Percentiles rank a stretch among this genome's conserved stretches.
Evolutionary conservation across 1,140 invertebrate genomes (phyloP).

Genomic region (Antheraea mylitta): DNA sequence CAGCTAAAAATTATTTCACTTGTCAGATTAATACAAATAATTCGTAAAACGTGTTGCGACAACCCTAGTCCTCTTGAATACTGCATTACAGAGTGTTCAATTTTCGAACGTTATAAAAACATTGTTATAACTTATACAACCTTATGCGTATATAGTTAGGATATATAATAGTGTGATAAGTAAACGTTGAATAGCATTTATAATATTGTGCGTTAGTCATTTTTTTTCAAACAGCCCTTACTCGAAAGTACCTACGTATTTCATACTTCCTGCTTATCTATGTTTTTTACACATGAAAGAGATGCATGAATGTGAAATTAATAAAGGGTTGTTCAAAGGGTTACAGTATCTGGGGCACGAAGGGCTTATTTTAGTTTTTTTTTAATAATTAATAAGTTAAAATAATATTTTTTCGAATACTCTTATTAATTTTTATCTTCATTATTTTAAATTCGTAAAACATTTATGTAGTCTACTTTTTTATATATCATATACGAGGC

Average conservation of each 20-base stretch:
- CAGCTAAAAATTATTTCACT: too few relatives aligned
- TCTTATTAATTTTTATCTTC: too few relatives aligned
- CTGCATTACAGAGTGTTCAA: not conserved
- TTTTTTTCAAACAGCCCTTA: slow-evolving; percentile 31
- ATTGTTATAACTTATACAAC: not conserved
- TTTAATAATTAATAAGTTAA: not conserved
- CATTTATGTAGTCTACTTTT: too few relatives aligned
- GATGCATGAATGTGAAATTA: slow-evolving; percentile 71
- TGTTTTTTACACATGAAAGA: slow-evolving; percentile 56
- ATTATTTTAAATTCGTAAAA: too few relatives aligned
- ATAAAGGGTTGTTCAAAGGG: slow-evolving; percentile 63
- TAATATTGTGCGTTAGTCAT: not conserved
- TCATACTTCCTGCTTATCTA: slow-evolving; percentile 52
- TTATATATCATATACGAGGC: too few relatives aligned
- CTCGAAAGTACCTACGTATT: slow-evolving; percentile 35
- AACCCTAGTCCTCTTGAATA: not conserved
- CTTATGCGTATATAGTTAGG: not conserved
- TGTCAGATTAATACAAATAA: not conserved
- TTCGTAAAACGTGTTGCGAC: not conserved
- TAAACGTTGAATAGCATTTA: not conserved
- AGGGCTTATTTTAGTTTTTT: slow-evolving; percentile 51
- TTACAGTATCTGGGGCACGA: slow-evolving; percentile 39
- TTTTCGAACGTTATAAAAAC: not conserved
- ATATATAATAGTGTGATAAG: not conserved
- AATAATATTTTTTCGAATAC: too few relatives aligned